These are phyloP conservation scores for Agraylea sexmaculata DNA, from an alignment of 1,140 invertebrate genomes.

Conservation along the genomic window DNA sequence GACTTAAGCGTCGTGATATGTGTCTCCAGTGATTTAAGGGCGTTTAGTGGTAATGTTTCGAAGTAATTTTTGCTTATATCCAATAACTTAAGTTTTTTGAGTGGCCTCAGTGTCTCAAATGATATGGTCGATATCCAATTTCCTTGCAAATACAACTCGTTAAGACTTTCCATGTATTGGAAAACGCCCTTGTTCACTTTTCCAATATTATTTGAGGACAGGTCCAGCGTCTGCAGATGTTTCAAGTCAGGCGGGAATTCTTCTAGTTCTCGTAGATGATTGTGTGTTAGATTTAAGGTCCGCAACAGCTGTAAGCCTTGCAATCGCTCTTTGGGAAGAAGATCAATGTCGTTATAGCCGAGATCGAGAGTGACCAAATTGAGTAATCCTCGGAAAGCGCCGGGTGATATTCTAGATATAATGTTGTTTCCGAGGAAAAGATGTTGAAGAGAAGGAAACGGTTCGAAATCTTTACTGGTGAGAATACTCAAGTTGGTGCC, in stretches of 20 bases:
- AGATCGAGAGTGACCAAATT: conserved; percentile 71
- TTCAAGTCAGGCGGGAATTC: conserved; percentile 70
- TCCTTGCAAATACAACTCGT: conserved; percentile 65
- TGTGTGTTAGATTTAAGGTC: conserved; percentile 70
- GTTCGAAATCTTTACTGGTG: conserved; percentile 77
- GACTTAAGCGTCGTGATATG: conserved; percentile 63
- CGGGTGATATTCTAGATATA: conserved; percentile 70
- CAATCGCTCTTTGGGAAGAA: conserved; percentile 72
- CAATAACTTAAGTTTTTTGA: conserved; percentile 66
- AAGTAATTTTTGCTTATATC: conserved; percentile 79
- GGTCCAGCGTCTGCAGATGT: conserved; percentile 63
- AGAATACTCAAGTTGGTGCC: conserved; percentile 74
- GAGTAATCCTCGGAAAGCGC: conserved; percentile 65
- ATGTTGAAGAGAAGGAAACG: conserved; percentile 67
- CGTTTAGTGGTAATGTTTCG: conserved; percentile 64
- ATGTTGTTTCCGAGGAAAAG: conserved; percentile 63
- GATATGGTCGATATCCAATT: conserved; percentile 73
- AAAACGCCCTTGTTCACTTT: conserved; percentile 65
- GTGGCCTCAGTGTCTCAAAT: conserved; percentile 63
- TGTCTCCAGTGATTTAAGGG: conserved; percentile 64
- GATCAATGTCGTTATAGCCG: conserved; percentile 71
- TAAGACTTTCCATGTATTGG: conserved; percentile 57
- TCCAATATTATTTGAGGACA: conserved; percentile 74
- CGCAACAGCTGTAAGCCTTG: conserved; percentile 62
- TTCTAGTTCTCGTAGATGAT: conserved; percentile 68